Conservation (phyloP, 2,113 vertebrate species). For the Grallaria varia region DNA sequence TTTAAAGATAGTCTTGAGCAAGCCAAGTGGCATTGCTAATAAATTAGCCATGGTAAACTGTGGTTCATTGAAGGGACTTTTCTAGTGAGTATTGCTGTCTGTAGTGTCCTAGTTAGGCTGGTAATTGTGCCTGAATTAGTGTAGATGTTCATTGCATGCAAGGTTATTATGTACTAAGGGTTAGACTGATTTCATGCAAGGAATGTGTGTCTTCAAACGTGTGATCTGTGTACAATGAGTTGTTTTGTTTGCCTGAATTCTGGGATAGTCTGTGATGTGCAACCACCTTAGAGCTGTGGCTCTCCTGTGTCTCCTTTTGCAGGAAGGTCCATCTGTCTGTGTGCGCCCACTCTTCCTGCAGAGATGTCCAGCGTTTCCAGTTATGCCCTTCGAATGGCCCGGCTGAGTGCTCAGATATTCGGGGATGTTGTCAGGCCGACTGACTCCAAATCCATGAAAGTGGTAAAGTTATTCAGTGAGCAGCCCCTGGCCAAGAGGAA, state of each 20-base stretch:
- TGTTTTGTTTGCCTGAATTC: background rate
- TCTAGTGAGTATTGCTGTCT: background rate
- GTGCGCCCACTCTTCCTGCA: background rate
- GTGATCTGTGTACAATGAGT: background rate
- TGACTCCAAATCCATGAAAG: slow-evolving; percentile 88
- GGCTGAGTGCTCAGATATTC: slow-evolving; percentile 91
- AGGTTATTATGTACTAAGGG: background rate
- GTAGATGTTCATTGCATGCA: background rate
- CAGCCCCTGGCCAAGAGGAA: slow-evolving; percentile 83
- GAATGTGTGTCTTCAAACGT: background rate
- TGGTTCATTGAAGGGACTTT: background rate
- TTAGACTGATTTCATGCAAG: background rate
- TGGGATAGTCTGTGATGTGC: background rate
- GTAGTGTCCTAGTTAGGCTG: background rate
- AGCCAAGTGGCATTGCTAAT: background rate
- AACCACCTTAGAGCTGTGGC: background rate
- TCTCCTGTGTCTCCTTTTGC: background rate
- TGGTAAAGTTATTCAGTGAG: slow-evolving; percentile 89
- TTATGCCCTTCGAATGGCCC: slow-evolving; percentile 88
- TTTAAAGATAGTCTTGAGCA: background rate
- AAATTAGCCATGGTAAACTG: background rate
- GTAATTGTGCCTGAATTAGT: background rate
- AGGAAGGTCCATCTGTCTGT: background rate
- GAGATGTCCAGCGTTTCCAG: slow-evolving; percentile 84
- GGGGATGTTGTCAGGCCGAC: slow-evolving; percentile 86